Conservation (phyloP, 1,140 invertebrate genomes). For the Stegodyphus dumicola region DNA sequence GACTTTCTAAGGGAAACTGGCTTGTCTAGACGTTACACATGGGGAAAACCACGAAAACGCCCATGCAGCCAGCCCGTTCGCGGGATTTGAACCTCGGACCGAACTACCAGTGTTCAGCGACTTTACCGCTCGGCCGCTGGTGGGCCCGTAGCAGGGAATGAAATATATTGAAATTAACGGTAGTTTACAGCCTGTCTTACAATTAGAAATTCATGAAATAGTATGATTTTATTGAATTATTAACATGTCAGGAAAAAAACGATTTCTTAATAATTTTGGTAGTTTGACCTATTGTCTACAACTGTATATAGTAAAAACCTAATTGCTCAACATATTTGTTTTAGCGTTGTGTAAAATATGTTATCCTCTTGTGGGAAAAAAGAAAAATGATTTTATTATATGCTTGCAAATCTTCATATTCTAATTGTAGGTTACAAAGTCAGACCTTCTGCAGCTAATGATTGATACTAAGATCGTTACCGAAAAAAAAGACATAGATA, state of each 20-base stretch:
- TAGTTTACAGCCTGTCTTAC: no score
- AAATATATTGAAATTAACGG: no score
- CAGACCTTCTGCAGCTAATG: constrained; percentile 40
- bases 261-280: not conserved
- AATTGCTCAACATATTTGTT: not conserved
- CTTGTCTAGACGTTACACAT: no score
- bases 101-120: no score
- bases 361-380: not conserved
- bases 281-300: not conserved
- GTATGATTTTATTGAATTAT: not conserved
- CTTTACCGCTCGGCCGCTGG: no score
- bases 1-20: no score
- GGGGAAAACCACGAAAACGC: no score
- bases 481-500: not conserved
- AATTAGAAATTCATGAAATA: not conserved
- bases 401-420: not conserved
- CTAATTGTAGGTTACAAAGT: not conserved
- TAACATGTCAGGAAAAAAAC: not conserved
- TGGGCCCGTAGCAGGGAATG: no score
- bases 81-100: no score
- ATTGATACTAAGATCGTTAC: constrained; percentile 9
- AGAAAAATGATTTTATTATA: not conserved
- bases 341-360: not conserved
- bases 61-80: no score
- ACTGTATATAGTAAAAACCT: not conserved